A percentile compares a stretch with the other conserved stretches of the same genome.
Evolutionary conservation across 2,113 vertebrate species (phyloP).

Genomic region (Mirounga angustirostris): DNA sequence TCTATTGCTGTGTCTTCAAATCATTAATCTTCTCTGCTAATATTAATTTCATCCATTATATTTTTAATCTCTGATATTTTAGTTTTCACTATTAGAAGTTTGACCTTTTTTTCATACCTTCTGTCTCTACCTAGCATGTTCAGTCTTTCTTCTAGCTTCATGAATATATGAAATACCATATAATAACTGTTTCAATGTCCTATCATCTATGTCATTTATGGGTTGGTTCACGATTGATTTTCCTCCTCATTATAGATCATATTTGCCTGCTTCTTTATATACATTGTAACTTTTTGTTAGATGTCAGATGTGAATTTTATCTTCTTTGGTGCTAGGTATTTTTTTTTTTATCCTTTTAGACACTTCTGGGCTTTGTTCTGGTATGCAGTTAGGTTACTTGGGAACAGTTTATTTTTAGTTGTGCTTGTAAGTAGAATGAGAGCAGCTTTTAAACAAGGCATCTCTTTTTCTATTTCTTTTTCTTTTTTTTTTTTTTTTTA

Average conservation of each 20-base stretch:
- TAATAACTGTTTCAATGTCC: background rate
- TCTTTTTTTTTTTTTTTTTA: too few species aligned
- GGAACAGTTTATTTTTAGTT: background rate
- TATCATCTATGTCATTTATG: background rate
- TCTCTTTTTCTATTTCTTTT: background rate
- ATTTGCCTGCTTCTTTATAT: background rate
- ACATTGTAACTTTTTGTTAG: background rate
- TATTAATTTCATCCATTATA: background rate
- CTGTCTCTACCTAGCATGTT: background rate
- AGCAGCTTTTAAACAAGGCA: background rate
- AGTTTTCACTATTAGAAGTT: background rate
- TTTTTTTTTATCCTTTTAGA: background rate
- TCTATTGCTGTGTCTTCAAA: background rate
- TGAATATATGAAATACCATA: background rate
- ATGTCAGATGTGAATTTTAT: background rate
- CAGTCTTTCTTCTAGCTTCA: background rate
- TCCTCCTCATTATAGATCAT: background rate
- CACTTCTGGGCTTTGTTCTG: background rate
- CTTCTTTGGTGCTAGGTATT: background rate
- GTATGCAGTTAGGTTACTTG: background rate
- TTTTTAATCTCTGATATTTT: background rate
- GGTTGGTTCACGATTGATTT: background rate
- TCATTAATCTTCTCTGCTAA: background rate
- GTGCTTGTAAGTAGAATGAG: background rate
- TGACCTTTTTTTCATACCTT: background rate